These are phyloP conservation scores for Batillaria attramentaria DNA, from an alignment of 1,140 invertebrate genomes.

Conservation along the genomic window DNA sequence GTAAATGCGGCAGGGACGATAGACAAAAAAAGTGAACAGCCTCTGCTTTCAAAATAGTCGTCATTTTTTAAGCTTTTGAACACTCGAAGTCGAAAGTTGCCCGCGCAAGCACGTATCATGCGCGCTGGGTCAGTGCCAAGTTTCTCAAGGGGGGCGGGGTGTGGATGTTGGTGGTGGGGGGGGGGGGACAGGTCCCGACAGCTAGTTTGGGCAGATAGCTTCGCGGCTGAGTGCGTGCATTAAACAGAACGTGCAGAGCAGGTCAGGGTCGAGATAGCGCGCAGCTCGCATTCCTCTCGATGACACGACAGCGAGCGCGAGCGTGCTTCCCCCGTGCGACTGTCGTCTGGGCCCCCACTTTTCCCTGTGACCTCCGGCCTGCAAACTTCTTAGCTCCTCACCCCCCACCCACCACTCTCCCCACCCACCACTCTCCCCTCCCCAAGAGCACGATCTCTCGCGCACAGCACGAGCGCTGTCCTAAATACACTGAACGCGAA, in stretches of 20 bases:
- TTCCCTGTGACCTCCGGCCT: not conserved
- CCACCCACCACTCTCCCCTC: not conserved
- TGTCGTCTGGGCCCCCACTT: not conserved
- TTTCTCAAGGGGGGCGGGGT: conserved; percentile 1
- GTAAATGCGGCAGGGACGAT: no score
- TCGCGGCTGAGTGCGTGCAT: conserved; percentile 40
- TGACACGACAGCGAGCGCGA: conserved; percentile 22
- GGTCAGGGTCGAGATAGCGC: conserved; percentile 36
- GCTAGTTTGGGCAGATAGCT: conserved; percentile 36
- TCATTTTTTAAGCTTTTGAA: not conserved
- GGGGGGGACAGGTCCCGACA: not conserved
- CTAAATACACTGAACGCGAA: not conserved
- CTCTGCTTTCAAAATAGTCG: not conserved
- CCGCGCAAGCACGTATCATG: conserved; percentile 26
- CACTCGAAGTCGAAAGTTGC: conserved; percentile 19
- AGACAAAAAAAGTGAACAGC: not conserved
- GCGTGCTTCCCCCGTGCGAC: conserved; percentile 20
- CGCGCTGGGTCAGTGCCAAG: conserved; percentile 29
- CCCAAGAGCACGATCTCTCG: not conserved
- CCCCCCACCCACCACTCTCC: not conserved
- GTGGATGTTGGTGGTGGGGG: conserved; percentile 4
- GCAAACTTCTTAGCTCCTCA: not conserved
- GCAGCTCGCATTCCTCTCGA: conserved; percentile 15
- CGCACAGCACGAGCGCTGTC: conserved; percentile 14
- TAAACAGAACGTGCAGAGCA: conserved; percentile 36